phyloP scores from a whole-genome alignment of 2,888 invertebrate genomes.

The Agriopis marginaria region DNA sequence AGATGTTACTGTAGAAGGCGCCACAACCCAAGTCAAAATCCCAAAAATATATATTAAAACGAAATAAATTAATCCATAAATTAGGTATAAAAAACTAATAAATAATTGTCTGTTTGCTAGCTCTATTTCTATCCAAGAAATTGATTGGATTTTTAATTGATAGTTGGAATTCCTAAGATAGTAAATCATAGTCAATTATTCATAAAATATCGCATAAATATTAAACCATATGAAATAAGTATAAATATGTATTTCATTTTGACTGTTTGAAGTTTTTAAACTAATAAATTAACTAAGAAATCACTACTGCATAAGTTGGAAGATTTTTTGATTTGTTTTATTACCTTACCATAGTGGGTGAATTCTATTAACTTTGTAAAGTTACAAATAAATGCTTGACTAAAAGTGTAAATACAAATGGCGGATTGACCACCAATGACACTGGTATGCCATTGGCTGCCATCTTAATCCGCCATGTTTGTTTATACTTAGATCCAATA shows the following conservation, averaged over 20 bases:
- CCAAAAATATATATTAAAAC: conserved; percentile 7
- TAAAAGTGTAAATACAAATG: not conserved
- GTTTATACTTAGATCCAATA: too few relatives aligned
- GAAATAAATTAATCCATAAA: conserved; percentile 39
- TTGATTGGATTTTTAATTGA: not conserved
- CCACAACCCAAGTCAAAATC: not conserved
- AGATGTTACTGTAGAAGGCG: not conserved
- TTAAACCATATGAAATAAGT: not conserved
- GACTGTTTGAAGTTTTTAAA: not conserved
- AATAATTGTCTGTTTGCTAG: conserved; percentile 4
- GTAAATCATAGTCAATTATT: not conserved
- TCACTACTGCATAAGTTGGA: not conserved
- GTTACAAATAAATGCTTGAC: conserved; percentile 1
- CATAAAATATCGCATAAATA: not conserved
- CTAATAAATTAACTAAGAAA: not conserved
- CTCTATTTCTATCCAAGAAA: not conserved
- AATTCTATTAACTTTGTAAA: not conserved
- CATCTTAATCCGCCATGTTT: not conserved
- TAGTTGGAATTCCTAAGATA: not conserved
- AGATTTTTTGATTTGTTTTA: not conserved
- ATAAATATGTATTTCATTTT: not conserved
- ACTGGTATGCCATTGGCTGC: not conserved
- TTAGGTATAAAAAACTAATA: conserved; percentile 13
- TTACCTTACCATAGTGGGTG: not conserved
- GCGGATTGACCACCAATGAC: not conserved